Evolutionary conservation across 2,888 invertebrate species (phyloP).

Genomic region (Spilarctia lutea): DNA sequence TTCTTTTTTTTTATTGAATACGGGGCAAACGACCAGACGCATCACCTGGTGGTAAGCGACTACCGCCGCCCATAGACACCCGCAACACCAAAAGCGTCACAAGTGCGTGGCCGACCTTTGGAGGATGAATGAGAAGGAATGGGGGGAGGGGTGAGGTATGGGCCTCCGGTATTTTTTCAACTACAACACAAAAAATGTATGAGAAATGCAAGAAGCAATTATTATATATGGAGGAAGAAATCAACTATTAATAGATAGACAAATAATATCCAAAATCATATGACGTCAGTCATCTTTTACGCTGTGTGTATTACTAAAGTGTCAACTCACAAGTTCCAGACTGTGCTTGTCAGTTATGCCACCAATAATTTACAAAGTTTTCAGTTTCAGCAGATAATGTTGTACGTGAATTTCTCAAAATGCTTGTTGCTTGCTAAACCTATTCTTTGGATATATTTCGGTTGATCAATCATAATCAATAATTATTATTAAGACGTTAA

Average conservation of each 20-base stretch:
- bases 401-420: neutral
- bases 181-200: too few species aligned
- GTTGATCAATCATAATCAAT: neutral
- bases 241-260: too few species aligned
- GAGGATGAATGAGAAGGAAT: too few species aligned
- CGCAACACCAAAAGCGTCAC: too few species aligned
- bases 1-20: too few species aligned
- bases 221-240: neutral
- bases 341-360: constrained; percentile 53
- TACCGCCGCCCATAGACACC: too few species aligned
- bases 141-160: too few species aligned
- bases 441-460: neutral
- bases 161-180: neutral
- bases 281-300: neutral
- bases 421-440: neutral
- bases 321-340: constrained; percentile 47
- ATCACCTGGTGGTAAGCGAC: too few species aligned
- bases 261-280: neutral
- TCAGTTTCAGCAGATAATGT: constrained; percentile 23
- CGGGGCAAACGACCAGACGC: too few species aligned
- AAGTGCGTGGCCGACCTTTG: too few species aligned
- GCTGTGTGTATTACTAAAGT: constrained; percentile 44
- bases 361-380: constrained; percentile 56
- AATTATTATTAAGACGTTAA: neutral
- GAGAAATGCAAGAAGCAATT: too few species aligned